Conservation (phyloP, 2,113 vertebrate species). For the Cochlearius cochlearius region DNA sequence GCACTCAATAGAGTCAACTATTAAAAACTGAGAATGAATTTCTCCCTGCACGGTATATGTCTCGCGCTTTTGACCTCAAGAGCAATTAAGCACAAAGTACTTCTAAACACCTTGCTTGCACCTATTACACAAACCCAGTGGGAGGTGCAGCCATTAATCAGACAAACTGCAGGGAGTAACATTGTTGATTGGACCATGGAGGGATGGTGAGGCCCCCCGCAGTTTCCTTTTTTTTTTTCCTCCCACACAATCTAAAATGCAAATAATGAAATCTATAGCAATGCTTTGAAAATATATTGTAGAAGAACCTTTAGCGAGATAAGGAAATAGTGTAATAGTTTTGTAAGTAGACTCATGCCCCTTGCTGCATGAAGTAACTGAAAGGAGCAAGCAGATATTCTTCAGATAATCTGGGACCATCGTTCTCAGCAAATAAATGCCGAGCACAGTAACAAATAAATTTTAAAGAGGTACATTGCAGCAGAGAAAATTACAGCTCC, state of each 20-base stretch:
- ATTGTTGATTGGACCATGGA: conserved; percentile 65
- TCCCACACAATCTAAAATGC: conserved; percentile 58
- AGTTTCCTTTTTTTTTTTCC: neutral
- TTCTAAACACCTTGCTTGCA: conserved; percentile 65
- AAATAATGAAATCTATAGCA: conserved; percentile 56
- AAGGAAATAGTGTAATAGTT: neutral
- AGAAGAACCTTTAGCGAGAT: neutral
- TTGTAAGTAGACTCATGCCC: neutral
- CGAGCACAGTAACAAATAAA: neutral
- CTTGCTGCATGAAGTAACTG: neutral
- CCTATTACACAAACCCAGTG: conserved; percentile 65
- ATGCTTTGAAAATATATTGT: neutral
- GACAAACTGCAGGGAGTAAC: conserved; percentile 66
- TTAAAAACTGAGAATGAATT: conserved; percentile 48
- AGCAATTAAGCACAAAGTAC: conserved; percentile 63
- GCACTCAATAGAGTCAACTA: conserved; percentile 4
- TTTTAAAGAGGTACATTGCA: neutral
- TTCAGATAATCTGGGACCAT: neutral
- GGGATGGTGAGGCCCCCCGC: conserved; percentile 36
- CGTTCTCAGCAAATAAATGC: neutral
- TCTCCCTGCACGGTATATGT: conserved; percentile 4
- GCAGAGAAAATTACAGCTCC: neutral
- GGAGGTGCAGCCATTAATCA: conserved; percentile 66
- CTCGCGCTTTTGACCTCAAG: conserved; percentile 52
- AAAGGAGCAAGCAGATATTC: neutral